Evolutionary conservation across 2,888 invertebrate genomes (phyloP).

Genomic region (Plusia festucae): DNA sequence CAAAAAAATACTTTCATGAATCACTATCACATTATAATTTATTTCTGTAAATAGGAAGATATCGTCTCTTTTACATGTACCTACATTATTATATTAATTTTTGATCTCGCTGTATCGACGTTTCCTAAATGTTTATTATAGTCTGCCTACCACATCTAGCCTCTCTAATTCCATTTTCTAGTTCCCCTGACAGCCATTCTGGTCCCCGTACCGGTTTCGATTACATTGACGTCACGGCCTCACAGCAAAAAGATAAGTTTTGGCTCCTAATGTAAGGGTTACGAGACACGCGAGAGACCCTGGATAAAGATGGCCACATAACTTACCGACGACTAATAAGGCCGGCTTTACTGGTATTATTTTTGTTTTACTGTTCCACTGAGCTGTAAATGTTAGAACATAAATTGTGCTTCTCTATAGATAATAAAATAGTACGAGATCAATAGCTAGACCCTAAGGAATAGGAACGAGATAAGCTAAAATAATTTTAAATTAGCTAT

Average conservation of each 20-base stretch:
- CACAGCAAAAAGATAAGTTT: conserved; percentile 81
- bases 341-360: conserved; percentile 41
- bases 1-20: too few species aligned
- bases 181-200: conserved; percentile 75
- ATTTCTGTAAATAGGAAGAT: too few species aligned
- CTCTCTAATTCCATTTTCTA: conserved; percentile 35
- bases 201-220: conserved; percentile 77
- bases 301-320: conserved; percentile 59
- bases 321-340: conserved; percentile 63
- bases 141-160: conserved; percentile 32
- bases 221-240: conserved; percentile 78
- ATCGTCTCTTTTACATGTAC: too few species aligned
- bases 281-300: conserved; percentile 66
- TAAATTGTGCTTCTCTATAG: background rate
- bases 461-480: too few species aligned
- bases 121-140: too few species aligned
- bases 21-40: too few species aligned
- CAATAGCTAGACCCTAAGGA: background rate
- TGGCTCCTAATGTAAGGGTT: conserved; percentile 77
- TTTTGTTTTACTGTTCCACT: conserved; percentile 1
- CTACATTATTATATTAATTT: too few species aligned
- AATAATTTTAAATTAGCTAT: too few species aligned
- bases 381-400: background rate
- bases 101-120: too few species aligned
- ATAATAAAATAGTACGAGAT: background rate